Percentiles rank a stretch among this genome's conserved stretches.
These are phyloP conservation scores for Synaphobranchus kaupii DNA, from an alignment of 2,797 vertebrate species.

Conservation along the genomic window DNA sequence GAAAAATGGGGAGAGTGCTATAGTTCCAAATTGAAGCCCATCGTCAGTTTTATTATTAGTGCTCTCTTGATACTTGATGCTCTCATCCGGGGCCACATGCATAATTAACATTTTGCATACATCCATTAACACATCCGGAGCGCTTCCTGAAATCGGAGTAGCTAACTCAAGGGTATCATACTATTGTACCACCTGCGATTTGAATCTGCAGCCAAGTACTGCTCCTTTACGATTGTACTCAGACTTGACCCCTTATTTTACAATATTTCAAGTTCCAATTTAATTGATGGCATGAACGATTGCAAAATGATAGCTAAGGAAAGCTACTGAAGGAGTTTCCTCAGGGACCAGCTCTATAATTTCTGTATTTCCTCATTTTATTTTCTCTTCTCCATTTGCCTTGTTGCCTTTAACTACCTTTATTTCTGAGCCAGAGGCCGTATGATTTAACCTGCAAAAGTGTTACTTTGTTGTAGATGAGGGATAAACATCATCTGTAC, in stretches of 20 bases:
- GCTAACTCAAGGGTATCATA: neutral
- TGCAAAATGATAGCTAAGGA: no score
- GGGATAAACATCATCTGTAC: slow-evolving; percentile 84
- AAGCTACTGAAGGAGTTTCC: no score
- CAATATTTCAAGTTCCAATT: no score
- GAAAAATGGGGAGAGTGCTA: neutral
- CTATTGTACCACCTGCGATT: neutral
- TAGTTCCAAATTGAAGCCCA: neutral
- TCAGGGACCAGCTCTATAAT: no score
- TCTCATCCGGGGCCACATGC: neutral
- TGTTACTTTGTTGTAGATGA: slow-evolving; percentile 96
- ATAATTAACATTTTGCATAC: neutral
- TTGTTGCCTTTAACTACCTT: slow-evolving; percentile 75
- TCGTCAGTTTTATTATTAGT: neutral
- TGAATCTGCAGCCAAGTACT: neutral
- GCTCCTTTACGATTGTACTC: no score
- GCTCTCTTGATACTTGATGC: neutral
- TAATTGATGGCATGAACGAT: no score
- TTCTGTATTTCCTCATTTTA: neutral
- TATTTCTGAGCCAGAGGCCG: slow-evolving; percentile 80
- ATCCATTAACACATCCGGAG: neutral
- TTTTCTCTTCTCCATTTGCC: slow-evolving; percentile 1
- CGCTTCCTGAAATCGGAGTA: neutral
- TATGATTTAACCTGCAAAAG: slow-evolving; percentile 86
- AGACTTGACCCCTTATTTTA: no score